Percentiles rank a stretch among this genome's conserved stretches.
phyloP scores from a whole-genome alignment of 2,888 invertebrate genomes.

The Tachystola acroxantha region DNA sequence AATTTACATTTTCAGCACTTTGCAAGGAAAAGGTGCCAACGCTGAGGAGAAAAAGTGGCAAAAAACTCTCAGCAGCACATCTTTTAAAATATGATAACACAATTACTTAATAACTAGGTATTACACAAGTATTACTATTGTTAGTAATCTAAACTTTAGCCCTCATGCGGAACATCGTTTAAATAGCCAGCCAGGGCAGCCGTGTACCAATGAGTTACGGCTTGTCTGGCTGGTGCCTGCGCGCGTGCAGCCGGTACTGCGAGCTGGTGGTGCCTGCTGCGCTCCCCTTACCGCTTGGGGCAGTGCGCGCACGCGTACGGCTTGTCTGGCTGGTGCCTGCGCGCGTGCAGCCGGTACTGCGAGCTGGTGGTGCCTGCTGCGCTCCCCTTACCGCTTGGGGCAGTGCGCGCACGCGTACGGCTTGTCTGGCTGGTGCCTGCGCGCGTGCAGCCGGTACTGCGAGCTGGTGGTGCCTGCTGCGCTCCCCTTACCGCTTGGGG shows the following conservation, averaged over 20 bases:
- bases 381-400: background rate
- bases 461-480: conserved; percentile 87
- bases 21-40: too few species aligned
- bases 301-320: background rate
- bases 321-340: conserved; percentile 46
- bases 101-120: too few species aligned
- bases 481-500: conserved; percentile 32
- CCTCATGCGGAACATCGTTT: too few species aligned
- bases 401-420: conserved; percentile 38
- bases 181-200: too few species aligned
- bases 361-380: conserved; percentile 87
- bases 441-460: conserved; percentile 82
- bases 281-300: background rate
- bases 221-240: conserved; percentile 46
- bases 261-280: conserved; percentile 87
- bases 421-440: conserved; percentile 59
- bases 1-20: too few species aligned
- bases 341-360: conserved; percentile 82
- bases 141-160: too few species aligned
- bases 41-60: too few species aligned
- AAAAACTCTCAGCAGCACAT: too few species aligned
- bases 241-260: conserved; percentile 82
- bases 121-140: too few species aligned
- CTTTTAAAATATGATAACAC: too few species aligned
- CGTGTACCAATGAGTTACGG: too few species aligned